Base-by-base conservation (phyloP, 2,888 invertebrate species). In the Netelia inedita region DNA sequence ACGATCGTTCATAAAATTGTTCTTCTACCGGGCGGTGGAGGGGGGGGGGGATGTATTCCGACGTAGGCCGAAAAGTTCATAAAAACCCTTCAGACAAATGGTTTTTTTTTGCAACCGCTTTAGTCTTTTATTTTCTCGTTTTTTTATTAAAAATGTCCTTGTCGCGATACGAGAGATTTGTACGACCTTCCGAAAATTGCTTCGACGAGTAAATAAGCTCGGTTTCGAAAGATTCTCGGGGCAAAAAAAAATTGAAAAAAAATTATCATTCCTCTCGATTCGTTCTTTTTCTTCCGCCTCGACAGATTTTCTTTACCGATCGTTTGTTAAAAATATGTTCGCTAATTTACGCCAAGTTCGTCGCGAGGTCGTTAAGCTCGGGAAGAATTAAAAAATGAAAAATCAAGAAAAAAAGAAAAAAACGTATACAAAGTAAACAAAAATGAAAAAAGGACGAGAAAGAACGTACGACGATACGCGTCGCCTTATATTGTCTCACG, bases 401-500 rank as follows among this genome's bases (percentile, higher is more conserved):
- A 14, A n/a, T 21, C n/a, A 11, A 71, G 55, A 55, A 19, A 65
- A 76, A 63, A 73, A 61, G 28, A 21, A 28, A 61, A 43, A 19
- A 21, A 6, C 5, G n/a, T n/a, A 35, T 5, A 35, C 35, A 35
- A 35, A 35, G 35, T 35, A 35, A 35, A 35, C 65, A 53, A 75
- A 65, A 66, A 65, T 75, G 2, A 9, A n/a, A n/a, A 28, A 63
- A 5, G 35, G 35, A 35, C 35, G 35, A 35, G 35, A 35, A 35
- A 35, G 6, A 35, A 35, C 5, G 35, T 35, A 57, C 57, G 28
- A 57, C 75, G 65, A 61, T 65, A 50, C 19, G 61, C 65, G 75
- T 82, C 79, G 69, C 69, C 19, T 73, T 55, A 59, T 46, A 79
- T 69, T 61, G 66, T 83, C 71, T 6, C 41, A 69, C 61, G 43